Evolutionary conservation across 2,113 vertebrate species (phyloP).

Genomic region (Dermatemys mawii): DNA sequence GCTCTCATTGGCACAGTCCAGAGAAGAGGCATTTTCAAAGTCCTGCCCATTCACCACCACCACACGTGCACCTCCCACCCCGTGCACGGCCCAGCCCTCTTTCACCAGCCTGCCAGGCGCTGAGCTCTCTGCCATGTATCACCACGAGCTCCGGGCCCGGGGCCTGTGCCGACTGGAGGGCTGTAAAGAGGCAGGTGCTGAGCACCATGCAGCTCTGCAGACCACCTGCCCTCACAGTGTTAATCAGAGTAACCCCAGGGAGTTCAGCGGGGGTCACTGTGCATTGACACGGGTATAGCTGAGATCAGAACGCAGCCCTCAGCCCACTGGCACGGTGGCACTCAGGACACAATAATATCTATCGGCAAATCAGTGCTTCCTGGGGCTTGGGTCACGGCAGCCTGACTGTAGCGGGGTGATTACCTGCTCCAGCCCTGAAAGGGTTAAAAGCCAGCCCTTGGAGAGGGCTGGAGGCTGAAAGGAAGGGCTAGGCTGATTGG

Average conservation of each 20-base stretch:
- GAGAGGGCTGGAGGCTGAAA: too few relatives aligned
- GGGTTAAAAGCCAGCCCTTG: too few relatives aligned
- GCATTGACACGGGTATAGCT: neutral
- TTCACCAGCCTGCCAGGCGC: neutral
- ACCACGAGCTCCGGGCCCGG: neutral
- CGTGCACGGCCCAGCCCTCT: neutral
- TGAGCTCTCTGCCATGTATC: too few relatives aligned
- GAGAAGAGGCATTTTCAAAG: neutral
- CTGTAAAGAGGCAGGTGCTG: neutral
- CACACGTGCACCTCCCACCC: too few relatives aligned
- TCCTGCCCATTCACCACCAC: neutral
- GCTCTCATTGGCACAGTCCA: neutral
- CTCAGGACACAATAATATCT: neutral
- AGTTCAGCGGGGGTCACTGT: neutral
- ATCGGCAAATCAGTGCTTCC: neutral
- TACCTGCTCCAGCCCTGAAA: too few relatives aligned
- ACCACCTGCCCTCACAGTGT: neutral
- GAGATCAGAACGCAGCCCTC: neutral
- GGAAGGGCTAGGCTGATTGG: too few relatives aligned
- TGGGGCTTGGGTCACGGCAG: neutral
- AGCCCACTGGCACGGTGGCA: neutral
- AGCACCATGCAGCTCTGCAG: neutral
- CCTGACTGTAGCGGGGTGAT: too few relatives aligned
- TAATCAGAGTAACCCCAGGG: neutral
- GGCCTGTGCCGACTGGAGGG: neutral